phyloP scores from a whole-genome alignment of 2,113 vertebrate species.

The Connochaetes taurinus region DNA sequence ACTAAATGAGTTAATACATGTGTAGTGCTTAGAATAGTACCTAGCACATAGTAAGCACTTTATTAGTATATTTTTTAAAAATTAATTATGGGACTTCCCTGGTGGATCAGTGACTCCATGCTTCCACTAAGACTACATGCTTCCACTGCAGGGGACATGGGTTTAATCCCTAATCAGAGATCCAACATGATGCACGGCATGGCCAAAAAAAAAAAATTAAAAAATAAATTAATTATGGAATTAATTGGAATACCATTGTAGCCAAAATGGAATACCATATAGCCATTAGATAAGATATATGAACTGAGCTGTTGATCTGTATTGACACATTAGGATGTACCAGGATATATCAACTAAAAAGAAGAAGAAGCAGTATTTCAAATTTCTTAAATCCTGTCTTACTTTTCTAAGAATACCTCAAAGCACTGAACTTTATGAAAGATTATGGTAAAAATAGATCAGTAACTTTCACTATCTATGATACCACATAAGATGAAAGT shows the following conservation, averaged over 20 bases:
- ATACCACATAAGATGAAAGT: not conserved
- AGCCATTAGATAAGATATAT: not conserved
- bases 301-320: not conserved
- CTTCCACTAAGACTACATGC: not conserved
- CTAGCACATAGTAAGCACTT: not conserved
- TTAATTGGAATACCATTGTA: not conserved
- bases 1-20: not conserved
- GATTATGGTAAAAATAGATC: slow-evolving; percentile 17
- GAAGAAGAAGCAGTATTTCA: not conserved
- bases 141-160: not conserved
- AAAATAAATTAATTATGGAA: not conserved
- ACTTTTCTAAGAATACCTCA: slow-evolving; percentile 19
- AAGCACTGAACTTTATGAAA: not conserved
- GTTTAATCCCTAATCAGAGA: not conserved
- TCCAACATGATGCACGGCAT: not conserved
- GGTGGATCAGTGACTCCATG: not conserved
- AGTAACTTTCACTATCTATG: not conserved
- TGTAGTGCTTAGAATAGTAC: not conserved
- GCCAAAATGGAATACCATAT: not conserved
- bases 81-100: not conserved
- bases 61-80: not conserved
- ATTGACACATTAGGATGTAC: not conserved
- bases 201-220: not conserved
- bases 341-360: not conserved
- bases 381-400: not conserved